Evolutionary conservation across 2,888 invertebrate species (phyloP).

Genomic region (Argyresthia albistria): DNA sequence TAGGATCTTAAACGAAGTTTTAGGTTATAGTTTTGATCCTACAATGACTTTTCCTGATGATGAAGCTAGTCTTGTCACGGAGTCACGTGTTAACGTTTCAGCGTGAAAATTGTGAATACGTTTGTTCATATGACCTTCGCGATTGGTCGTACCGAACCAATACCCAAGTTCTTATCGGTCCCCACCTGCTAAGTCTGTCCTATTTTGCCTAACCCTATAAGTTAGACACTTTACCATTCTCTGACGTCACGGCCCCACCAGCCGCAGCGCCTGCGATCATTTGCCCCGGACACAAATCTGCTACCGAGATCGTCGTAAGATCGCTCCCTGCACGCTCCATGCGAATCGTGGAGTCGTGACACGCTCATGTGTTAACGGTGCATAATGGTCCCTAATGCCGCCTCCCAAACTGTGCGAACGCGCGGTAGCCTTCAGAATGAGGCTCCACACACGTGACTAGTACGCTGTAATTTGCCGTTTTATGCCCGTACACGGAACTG

Average conservation of each 20-base stretch:
- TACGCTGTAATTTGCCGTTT: constrained; percentile 54
- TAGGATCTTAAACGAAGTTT: too few relatives aligned
- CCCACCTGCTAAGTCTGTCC: too few relatives aligned
- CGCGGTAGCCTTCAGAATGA: constrained; percentile 51
- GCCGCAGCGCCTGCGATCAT: neutral
- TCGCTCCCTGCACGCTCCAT: constrained; percentile 39
- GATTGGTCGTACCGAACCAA: too few relatives aligned
- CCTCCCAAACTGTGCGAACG: constrained; percentile 71
- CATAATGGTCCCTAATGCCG: constrained; percentile 70
- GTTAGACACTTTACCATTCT: neutral
- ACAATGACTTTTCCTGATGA: too few relatives aligned
- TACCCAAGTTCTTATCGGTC: too few relatives aligned
- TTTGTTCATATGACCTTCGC: too few relatives aligned
- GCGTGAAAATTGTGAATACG: too few relatives aligned
- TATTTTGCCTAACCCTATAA: neutral
- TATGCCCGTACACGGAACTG: constrained; percentile 19
- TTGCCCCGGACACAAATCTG: constrained; percentile 10
- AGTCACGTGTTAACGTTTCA: too few relatives aligned
- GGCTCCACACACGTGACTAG: constrained; percentile 53
- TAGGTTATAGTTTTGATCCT: too few relatives aligned
- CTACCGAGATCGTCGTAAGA: constrained; percentile 67
- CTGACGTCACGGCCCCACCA: neutral
- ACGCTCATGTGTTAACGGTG: constrained; percentile 66
- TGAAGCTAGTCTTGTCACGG: too few relatives aligned
- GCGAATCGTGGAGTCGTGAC: constrained; percentile 63